A percentile compares a stretch with the other conserved stretches of the same genome.
Evolutionary conservation across 2,797 vertebrate genomes (phyloP).

Genomic region (Gila robusta): DNA sequence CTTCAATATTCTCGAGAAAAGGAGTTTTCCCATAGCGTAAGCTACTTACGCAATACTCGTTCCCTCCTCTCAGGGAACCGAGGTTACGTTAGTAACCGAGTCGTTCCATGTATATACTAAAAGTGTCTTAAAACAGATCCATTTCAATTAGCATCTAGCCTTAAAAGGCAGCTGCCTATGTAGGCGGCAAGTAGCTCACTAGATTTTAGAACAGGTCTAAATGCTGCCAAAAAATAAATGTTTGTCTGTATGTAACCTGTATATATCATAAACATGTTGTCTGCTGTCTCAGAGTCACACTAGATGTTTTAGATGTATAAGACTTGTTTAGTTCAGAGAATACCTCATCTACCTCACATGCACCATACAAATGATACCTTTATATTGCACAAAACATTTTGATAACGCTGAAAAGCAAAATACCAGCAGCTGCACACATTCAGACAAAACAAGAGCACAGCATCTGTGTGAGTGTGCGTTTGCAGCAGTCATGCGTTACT

Average conservation of each 20-base stretch:
- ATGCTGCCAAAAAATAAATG: neutral
- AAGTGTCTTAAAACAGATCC: neutral
- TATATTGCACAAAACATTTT: constrained; percentile 18
- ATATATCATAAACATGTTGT: constrained; percentile 7
- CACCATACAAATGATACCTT: constrained; percentile 47
- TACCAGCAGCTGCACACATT: constrained; percentile 63
- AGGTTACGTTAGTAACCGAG: too few species aligned
- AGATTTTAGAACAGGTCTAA: neutral
- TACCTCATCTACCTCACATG: constrained; percentile 13
- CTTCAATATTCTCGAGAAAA: too few species aligned
- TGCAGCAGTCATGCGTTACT: constrained; percentile 70
- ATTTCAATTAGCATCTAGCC: neutral
- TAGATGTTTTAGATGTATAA: constrained; percentile 51
- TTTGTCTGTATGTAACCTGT: neutral
- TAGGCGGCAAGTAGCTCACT: neutral
- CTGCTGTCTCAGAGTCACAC: neutral
- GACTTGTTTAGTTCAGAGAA: constrained; percentile 1
- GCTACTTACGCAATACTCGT: too few species aligned
- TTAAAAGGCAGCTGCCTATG: neutral
- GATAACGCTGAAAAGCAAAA: constrained; percentile 62
- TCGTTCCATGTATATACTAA: neutral
- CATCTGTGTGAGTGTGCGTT: neutral
- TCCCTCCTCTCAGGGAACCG: too few species aligned
- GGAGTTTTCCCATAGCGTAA: too few species aligned
- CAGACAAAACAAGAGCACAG: constrained; percentile 78